phyloP scores from a whole-genome alignment of 2,797 vertebrate genomes.

The Remorina albescens region DNA sequence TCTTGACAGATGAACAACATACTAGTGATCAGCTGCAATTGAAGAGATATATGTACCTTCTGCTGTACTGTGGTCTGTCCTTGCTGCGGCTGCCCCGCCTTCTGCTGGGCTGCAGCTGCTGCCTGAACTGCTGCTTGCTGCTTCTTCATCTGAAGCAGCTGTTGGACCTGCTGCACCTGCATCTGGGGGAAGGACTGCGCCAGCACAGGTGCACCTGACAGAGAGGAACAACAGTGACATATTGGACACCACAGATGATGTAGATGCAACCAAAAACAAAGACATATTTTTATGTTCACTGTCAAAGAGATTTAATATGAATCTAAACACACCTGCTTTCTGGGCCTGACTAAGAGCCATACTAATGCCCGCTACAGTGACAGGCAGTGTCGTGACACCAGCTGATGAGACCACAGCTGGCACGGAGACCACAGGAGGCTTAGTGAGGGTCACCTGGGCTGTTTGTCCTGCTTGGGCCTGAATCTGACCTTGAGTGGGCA shows the following conservation, averaged over 20 bases:
- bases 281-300: not conserved
- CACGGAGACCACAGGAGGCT: conserved; percentile 91
- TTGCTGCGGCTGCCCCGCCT: conserved; percentile 89
- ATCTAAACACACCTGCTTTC: conserved; percentile 83
- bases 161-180: conserved; percentile 90
- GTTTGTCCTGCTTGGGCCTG: conserved; percentile 87
- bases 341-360: conserved; percentile 90
- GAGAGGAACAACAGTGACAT: not conserved
- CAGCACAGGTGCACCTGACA: conserved; percentile 88
- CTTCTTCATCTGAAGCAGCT: conserved; percentile 89
- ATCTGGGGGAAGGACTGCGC: conserved; percentile 82
- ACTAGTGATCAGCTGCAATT: not conserved
- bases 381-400: conserved; percentile 90
- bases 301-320: not conserved
- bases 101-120: conserved; percentile 88
- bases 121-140: conserved; percentile 77
- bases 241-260: not conserved
- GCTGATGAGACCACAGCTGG: conserved; percentile 91
- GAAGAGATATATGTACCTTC: conserved; percentile 83
- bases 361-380: conserved; percentile 91
- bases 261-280: not conserved
- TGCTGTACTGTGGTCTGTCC: conserved; percentile 89
- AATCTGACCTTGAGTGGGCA: conserved; percentile 87
- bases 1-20: not conserved
- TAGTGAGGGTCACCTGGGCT: conserved; percentile 92